Percentiles rank a stretch among this genome's conserved stretches.
Conservation (phyloP, 1,140 invertebrate genomes). For the Holcopasites calliopsidis region DNA sequence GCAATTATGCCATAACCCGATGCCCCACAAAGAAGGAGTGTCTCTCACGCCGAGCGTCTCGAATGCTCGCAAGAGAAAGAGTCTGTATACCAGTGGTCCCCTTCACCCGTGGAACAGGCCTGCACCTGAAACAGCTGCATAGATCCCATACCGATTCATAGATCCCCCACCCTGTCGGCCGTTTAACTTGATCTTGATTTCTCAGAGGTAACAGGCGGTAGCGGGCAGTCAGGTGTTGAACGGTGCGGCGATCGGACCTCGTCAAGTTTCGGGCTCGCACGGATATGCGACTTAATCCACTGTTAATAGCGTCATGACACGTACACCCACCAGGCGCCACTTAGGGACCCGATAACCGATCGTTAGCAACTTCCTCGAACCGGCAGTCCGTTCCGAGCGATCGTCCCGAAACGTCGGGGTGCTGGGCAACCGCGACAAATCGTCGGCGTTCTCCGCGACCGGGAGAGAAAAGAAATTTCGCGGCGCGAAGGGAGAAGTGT, state of each 20-base stretch:
- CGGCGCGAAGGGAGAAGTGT: constrained; percentile 6
- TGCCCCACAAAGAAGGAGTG: no score
- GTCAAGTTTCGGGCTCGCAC: background rate
- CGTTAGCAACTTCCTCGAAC: background rate
- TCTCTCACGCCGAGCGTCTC: background rate
- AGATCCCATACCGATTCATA: constrained; percentile 3
- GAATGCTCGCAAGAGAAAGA: background rate
- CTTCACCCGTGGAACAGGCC: background rate
- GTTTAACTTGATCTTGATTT: constrained; percentile 42
- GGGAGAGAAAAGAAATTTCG: background rate
- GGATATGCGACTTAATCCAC: background rate
- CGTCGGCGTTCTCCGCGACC: background rate
- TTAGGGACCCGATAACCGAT: constrained; percentile 19
- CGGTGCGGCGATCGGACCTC: constrained; percentile 13
- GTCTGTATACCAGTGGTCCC: background rate
- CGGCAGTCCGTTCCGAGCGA: background rate
- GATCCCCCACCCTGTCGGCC: background rate
- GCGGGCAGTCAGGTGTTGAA: constrained; percentile 23
- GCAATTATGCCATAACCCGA: no score
- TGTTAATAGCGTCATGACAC: constrained; percentile 10
- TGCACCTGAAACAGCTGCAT: background rate
- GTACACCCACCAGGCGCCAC: background rate
- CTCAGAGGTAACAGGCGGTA: background rate
- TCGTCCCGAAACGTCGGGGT: background rate
- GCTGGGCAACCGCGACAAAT: background rate